These are phyloP conservation scores for Cyrtorhinus lividipennis DNA, from an alignment of 1,140 invertebrate species.

Conservation along the genomic window DNA sequence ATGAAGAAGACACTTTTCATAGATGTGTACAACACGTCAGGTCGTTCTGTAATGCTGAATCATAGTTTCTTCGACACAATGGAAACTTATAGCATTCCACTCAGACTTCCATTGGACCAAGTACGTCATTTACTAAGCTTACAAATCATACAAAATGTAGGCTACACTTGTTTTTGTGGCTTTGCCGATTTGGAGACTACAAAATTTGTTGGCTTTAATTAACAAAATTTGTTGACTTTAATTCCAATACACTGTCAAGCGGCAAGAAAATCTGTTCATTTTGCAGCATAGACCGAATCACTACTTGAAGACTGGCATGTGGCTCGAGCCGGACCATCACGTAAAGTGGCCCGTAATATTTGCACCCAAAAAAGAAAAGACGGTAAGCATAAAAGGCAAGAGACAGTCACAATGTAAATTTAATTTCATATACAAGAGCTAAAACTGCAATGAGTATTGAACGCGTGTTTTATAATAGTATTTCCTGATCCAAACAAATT, in stretches of 20 bases:
- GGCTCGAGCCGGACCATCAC: neutral
- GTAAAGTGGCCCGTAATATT: neutral
- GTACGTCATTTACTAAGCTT: neutral
- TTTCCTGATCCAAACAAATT: too few species aligned
- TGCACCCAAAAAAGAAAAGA: neutral
- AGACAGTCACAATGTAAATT: too few species aligned
- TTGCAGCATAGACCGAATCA: neutral
- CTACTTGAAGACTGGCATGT: neutral
- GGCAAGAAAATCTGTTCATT: too few species aligned
- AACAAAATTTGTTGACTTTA: too few species aligned
- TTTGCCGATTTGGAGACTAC: neutral
- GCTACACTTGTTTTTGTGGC: neutral
- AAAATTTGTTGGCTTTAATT: too few species aligned
- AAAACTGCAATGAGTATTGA: too few species aligned
- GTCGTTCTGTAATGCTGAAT: neutral
- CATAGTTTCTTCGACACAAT: conserved; percentile 1
- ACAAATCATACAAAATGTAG: neutral
- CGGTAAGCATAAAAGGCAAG: too few species aligned
- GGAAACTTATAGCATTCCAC: neutral
- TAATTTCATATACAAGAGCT: too few species aligned
- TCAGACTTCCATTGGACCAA: neutral
- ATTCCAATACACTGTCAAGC: too few species aligned
- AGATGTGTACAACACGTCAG: conserved; percentile 6
- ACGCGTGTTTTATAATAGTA: too few species aligned
- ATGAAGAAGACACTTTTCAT: neutral